A percentile compares a stretch with the other conserved stretches of the same genome.
Conservation (phyloP, 1,140 invertebrate genomes). For the Oreohelix idahoensis region DNA sequence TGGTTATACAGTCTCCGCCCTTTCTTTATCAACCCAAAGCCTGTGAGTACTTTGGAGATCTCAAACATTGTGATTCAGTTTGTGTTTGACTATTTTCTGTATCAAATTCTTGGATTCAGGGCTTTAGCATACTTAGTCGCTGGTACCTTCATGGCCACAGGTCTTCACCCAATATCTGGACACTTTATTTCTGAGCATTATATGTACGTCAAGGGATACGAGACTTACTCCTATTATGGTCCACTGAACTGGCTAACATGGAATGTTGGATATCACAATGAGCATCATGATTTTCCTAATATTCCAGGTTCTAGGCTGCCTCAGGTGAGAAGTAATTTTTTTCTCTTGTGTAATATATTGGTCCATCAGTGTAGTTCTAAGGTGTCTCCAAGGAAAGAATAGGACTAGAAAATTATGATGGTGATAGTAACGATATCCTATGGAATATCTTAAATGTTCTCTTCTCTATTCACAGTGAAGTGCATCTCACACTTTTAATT, state of each 20-base stretch:
- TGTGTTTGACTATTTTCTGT: conserved; percentile 85
- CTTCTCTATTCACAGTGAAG: too few relatives aligned
- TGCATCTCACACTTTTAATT: too few relatives aligned
- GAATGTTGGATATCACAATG: conserved; percentile 89
- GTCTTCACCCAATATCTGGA: conserved; percentile 96
- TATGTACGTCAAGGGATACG: conserved; percentile 97
- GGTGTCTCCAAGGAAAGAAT: too few relatives aligned
- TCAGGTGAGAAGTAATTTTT: conserved; percentile 77
- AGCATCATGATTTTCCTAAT: conserved; percentile 93
- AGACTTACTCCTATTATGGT: conserved; percentile 99
- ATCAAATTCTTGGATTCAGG: conserved; percentile 85
- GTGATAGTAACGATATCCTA: too few relatives aligned
- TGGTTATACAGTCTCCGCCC: conserved; percentile 96
- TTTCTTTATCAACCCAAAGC: conserved; percentile 91
- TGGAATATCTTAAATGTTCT: too few relatives aligned
- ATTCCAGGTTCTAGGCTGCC: conserved; percentile 93
- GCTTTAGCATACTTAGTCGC: conserved; percentile 87
- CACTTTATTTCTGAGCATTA: conserved; percentile 99
- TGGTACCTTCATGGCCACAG: conserved; percentile 95
- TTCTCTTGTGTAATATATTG: background rate
- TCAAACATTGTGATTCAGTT: conserved; percentile 92
- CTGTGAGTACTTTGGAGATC: conserved; percentile 85
- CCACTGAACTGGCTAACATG: conserved; percentile 96
- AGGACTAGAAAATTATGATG: too few relatives aligned
- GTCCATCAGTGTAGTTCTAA: too few relatives aligned